phyloP scores from a whole-genome alignment of 2,797 vertebrate genomes.

The Epinephelus coioides region DNA sequence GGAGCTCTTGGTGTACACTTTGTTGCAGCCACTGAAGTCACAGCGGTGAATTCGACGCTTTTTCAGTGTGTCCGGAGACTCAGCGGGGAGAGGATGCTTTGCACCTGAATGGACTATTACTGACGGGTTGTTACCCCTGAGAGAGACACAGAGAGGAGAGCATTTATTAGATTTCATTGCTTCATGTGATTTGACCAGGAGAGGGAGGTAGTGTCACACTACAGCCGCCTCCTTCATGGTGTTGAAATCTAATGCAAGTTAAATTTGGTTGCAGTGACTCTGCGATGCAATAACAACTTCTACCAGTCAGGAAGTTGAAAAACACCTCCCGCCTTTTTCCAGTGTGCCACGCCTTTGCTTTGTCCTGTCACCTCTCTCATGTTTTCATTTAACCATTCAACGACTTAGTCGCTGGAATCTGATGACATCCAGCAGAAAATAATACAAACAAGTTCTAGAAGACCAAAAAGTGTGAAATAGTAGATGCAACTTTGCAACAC shows the following conservation, averaged over 20 bases:
- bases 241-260: slow-evolving; percentile 28
- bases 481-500: slow-evolving; percentile 2
- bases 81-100: slow-evolving; percentile 91
- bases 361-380: slow-evolving; percentile 28
- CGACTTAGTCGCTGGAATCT: slow-evolving; percentile 8
- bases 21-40: slow-evolving; percentile 96
- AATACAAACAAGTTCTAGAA: background rate
- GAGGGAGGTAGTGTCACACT: slow-evolving; percentile 19
- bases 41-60: slow-evolving; percentile 97
- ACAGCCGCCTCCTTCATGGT: background rate
- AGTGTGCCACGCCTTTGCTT: slow-evolving; percentile 43
- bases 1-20: slow-evolving; percentile 99
- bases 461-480: background rate
- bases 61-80: slow-evolving; percentile 94
- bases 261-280: slow-evolving; percentile 26
- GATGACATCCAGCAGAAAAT: background rate
- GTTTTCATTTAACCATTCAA: slow-evolving; percentile 20
- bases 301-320: slow-evolving; percentile 63
- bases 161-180: background rate
- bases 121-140: slow-evolving; percentile 91
- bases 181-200: slow-evolving; percentile 31
- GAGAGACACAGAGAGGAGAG: slow-evolving; percentile 25
- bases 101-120: slow-evolving; percentile 92
- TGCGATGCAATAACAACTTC: slow-evolving; percentile 41
- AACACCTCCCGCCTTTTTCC: slow-evolving; percentile 49